A percentile compares a stretch with the other conserved stretches of the same genome.
Evolutionary conservation across 2,113 vertebrate species (phyloP).

Genomic region (Taxidea taxus): DNA sequence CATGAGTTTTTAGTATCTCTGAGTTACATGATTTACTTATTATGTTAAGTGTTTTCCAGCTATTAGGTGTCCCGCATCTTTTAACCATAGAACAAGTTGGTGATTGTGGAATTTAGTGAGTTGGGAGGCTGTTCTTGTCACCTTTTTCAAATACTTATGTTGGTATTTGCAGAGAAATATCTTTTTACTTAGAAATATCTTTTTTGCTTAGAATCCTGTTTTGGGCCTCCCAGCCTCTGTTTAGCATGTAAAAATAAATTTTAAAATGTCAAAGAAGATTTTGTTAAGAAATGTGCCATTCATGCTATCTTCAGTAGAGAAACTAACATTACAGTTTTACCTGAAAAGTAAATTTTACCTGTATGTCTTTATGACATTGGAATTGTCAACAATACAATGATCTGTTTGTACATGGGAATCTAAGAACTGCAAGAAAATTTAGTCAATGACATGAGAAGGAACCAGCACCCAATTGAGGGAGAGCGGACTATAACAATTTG

Average conservation of each 20-base stretch:
- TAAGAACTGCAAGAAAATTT: not conserved
- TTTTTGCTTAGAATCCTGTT: not conserved
- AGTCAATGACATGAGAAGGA: not conserved
- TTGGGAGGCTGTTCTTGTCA: not conserved
- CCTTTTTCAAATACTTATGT: not conserved
- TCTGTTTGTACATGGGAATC: not conserved
- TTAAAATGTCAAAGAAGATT: not conserved
- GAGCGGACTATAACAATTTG: not conserved
- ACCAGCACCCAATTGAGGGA: not conserved
- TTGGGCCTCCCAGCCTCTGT: not conserved
- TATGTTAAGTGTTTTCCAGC: not conserved
- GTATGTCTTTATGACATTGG: not conserved
- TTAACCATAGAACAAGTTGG: not conserved
- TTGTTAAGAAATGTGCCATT: not conserved
- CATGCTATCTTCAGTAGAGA: not conserved
- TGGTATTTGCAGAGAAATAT: not conserved
- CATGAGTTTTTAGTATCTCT: not conserved
- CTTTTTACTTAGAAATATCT: not conserved
- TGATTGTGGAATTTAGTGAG: not conserved
- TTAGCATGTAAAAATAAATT: not conserved
- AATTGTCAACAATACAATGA: not conserved
- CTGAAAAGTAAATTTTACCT: conserved; percentile 16
- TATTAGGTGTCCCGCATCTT: not conserved
- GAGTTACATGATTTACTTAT: not conserved
- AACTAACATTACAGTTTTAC: not conserved